Evolutionary conservation across 1,140 invertebrate genomes (phyloP), one percentile per base, ranked within the genome.

Genomic region (Lamellibrachia luymesi): DNA sequence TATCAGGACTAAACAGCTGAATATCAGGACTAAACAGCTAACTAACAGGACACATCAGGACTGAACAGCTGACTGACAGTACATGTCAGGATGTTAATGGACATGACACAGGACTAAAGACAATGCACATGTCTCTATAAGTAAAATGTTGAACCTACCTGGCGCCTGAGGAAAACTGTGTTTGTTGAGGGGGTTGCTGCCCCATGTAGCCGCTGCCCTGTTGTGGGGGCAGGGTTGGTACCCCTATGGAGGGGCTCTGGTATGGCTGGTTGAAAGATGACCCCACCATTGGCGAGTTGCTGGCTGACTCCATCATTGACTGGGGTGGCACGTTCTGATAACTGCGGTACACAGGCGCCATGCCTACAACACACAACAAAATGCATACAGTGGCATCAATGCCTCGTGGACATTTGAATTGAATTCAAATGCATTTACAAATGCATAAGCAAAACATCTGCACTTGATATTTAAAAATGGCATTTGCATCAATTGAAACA

Each of bases 221-320:
- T 13, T 90, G 51, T 17, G 90, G 89, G 38, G 92, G 56, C 80
- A 90, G 10, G 7, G 6, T 27, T 91, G 51, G 56, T 50, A 90
- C 49, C 49, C 92, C 92, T 49, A 50, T 49, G 92, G 50, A 51
- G 17, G 22, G 52, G 10, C 93, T 93, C 92, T 95, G 95, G 93
- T 95, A 95, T 6, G 94, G 94, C 93, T 95, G 95, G 94, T 93
- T 95, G 92, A 95, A 96, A 91, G n/a, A 93, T 91, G 92, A 95
- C 94, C 22, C 56, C 93, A 91, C 92, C 93, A 91, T 93, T 80
- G 64, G 64, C 1, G 64, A 51, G 22, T 80, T n/a, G 64, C 50
- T 51, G 51, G 90, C 27, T 17, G 94, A 94, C 10, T 95, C 95
- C 94, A 95, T 95, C 93, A 94, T 94, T 22, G 49, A n/a, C 10